Evolutionary conservation across 1,140 invertebrate species (phyloP).

Genomic region (Pogonognathellus flavescens): DNA sequence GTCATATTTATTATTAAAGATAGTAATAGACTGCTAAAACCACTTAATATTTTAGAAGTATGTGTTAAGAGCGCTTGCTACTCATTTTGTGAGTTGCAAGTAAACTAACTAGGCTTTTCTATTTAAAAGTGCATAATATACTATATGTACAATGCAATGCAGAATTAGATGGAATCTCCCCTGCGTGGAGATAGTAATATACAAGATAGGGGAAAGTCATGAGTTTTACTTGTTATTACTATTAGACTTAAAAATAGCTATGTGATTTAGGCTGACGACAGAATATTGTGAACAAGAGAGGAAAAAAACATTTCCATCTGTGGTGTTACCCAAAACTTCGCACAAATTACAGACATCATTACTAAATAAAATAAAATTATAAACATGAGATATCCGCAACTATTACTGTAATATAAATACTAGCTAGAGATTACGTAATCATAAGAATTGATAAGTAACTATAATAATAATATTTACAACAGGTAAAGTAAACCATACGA

Average conservation of each 20-base stretch:
- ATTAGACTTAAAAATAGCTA: conserved; percentile 2
- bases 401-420: too few species aligned
- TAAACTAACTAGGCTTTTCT: neutral
- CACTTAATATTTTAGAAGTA: too few species aligned
- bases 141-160: neutral
- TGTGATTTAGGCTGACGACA: conserved; percentile 7
- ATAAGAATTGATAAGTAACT: neutral
- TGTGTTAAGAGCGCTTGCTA: too few species aligned
- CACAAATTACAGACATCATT: conserved; percentile 20
- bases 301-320: neutral
- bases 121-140: neutral
- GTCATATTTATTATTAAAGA: too few species aligned
- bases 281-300: neutral
- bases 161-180: neutral
- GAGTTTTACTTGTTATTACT: too few species aligned
- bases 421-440: too few species aligned
- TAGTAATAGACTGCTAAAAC: too few species aligned
- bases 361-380: neutral
- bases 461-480: neutral
- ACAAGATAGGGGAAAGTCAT: neutral
- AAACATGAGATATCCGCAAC: too few species aligned
- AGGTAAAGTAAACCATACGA: neutral
- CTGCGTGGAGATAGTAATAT: neutral
- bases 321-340: conserved; percentile 1
- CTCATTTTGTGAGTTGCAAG: neutral